Percentiles rank a stretch among this genome's conserved stretches.
phyloP scores from a whole-genome alignment of 1,140 invertebrate species.

The Lepidurus packardi region DNA sequence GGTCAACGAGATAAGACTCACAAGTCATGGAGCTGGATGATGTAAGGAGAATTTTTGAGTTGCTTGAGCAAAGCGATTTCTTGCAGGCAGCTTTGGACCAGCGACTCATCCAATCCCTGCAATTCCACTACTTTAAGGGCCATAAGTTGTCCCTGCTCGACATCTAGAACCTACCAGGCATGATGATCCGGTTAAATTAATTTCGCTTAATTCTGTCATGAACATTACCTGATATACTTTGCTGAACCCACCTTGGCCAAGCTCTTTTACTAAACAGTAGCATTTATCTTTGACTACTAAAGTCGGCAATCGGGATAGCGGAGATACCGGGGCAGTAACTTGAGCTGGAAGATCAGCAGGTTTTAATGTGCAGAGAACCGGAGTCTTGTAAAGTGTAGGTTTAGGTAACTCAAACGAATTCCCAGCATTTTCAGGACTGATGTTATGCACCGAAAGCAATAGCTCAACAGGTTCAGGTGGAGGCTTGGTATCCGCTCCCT shows the following conservation, averaged over 20 bases:
- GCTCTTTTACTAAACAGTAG: constrained; percentile 45
- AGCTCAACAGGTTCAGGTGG: no score
- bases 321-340: not conserved
- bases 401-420: not conserved
- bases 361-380: no score
- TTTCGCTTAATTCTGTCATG: not conserved
- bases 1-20: constrained; percentile 56
- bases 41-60: constrained; percentile 63
- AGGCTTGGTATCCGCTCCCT: not conserved
- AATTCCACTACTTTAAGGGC: constrained; percentile 67
- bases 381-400: not conserved
- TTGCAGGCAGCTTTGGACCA: constrained; percentile 75
- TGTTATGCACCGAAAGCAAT: no score
- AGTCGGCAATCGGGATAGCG: not conserved
- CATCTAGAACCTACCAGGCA: constrained; percentile 48
- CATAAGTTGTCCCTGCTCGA: constrained; percentile 40
- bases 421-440: not conserved
- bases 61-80: constrained; percentile 80
- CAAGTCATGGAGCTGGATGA: constrained; percentile 84
- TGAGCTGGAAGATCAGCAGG: not conserved
- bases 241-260: constrained; percentile 58
- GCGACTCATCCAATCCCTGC: constrained; percentile 57
- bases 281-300: constrained; percentile 44
- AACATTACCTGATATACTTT: constrained; percentile 50
- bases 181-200: constrained; percentile 28